Base-by-base conservation (phyloP, 2,797 vertebrate species). In the Falco peregrinus region DNA sequence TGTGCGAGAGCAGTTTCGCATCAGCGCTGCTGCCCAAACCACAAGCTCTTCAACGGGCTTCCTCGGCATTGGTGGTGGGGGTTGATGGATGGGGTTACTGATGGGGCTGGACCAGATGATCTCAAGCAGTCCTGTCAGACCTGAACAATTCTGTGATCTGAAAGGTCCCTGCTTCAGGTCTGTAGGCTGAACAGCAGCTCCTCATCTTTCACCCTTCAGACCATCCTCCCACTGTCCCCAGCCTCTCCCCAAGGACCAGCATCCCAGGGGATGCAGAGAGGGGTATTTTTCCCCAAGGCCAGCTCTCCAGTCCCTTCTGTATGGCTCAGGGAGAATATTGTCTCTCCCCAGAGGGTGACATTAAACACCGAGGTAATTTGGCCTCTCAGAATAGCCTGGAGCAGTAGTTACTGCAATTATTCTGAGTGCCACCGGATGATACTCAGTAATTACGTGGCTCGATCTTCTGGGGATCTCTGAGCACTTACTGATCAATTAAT, bases 401-500 rank as follows among this genome's bases (percentile, higher is more conserved):
- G 90, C 85, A 13, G 78, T 5, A 54, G 50, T 86, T 84, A 77
- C 50, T 29, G 73, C 92, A 93, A 79, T 96, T 84, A 87, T 90
- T 56, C 77, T 19, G 84, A 92, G 92, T 73, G 87, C 67, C 69
- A 20, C 81, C 31, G 47, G 91, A 87, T 92, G 91, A 89, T 93
- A 45, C 86, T 87, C 2, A 2, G 80, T 94, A 94, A 96, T 95
- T 93, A 92, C 5, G 10, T 3, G 57, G 63, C 67, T 89, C 57
- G 93, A 54, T 84, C 95, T 82, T 90, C 90, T 89, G 92, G 90
- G 84, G 89, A 87, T 89, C 92, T 90, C 80, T 3, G 87, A 93
- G 94, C 77, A 65, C 77, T 94, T 37, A 61, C 84, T 69, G 94
- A 95, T 94, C 95, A 94, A 95, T 94, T 96, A 90, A 93, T 96